phyloP scores from a whole-genome alignment of 2,113 vertebrate species.

The Balaeniceps rex region DNA sequence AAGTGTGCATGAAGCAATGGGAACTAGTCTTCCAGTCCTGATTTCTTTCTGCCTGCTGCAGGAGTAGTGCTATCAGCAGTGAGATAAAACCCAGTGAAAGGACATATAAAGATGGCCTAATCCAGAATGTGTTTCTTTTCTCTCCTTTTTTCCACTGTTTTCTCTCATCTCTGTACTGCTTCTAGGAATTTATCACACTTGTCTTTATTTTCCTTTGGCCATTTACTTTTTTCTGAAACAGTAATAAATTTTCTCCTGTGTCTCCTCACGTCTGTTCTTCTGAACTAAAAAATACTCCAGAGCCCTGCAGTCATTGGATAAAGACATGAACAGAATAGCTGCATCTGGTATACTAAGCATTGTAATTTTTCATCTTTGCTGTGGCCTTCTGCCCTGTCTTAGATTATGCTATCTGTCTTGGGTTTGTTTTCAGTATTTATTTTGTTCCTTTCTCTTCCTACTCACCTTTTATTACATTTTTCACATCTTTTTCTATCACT shows the following conservation, averaged over 20 bases:
- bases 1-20: not conserved
- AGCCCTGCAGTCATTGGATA: not conserved
- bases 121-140: not conserved
- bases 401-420: not conserved
- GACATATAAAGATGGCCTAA: not conserved
- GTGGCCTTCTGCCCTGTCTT: not conserved
- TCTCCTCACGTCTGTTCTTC: rapidly evolving
- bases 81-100: not conserved
- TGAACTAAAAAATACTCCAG: not conserved
- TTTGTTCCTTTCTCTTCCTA: not conserved
- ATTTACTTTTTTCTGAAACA: not conserved
- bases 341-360: not conserved
- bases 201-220: not conserved
- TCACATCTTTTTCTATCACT: not conserved
- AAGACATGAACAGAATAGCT: not conserved
- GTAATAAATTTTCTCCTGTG: not conserved
- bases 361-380: not conserved
- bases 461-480: not conserved
- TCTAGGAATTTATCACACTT: not conserved
- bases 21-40: not conserved
- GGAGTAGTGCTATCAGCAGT: not conserved
- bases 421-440: not conserved
- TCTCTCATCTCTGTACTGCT: not conserved
- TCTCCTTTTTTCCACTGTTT: not conserved
- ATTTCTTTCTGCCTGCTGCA: not conserved